Conservation (phyloP, 1,140 invertebrate genomes). For the Rhagoletis pomonella region DNA sequence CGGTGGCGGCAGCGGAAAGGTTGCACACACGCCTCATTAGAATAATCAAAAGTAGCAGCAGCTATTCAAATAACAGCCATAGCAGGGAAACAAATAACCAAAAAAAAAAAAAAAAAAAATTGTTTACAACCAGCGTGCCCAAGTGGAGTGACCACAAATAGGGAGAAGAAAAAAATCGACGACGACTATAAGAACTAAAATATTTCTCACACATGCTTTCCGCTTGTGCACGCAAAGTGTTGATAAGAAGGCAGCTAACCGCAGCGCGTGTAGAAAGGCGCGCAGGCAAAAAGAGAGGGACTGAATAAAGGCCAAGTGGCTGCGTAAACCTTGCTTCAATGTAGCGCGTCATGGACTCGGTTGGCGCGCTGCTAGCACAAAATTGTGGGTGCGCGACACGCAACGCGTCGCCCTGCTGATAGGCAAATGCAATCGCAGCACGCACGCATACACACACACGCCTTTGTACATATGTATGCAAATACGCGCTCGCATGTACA, state of each 20-base stretch:
- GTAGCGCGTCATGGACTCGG: not conserved
- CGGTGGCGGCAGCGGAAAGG: not conserved
- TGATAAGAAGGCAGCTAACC: not conserved
- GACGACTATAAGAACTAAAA: no score
- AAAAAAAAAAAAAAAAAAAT: not conserved
- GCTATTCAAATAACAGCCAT: slow-evolving; percentile 27
- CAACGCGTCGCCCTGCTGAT: not conserved
- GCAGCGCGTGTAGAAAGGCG: not conserved
- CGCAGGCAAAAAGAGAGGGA: not conserved
- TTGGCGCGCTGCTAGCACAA: not conserved
- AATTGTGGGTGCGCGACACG: slow-evolving; percentile 34
- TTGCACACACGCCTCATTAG: not conserved
- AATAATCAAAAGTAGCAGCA: slow-evolving; percentile 41
- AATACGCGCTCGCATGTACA: not conserved
- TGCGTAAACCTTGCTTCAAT: not conserved
- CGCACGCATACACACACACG: not conserved
- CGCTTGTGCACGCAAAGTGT: not conserved
- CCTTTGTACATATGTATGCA: not conserved
- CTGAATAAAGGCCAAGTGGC: no score
- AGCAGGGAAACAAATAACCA: not conserved
- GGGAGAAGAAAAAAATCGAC: not conserved
- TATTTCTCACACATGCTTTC: slow-evolving; percentile 4
- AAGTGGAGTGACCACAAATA: not conserved
- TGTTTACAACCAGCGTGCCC: not conserved
- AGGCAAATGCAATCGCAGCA: not conserved